Evolutionary conservation across 2,113 vertebrate species (phyloP).

Genomic region (Numida meleagris): DNA sequence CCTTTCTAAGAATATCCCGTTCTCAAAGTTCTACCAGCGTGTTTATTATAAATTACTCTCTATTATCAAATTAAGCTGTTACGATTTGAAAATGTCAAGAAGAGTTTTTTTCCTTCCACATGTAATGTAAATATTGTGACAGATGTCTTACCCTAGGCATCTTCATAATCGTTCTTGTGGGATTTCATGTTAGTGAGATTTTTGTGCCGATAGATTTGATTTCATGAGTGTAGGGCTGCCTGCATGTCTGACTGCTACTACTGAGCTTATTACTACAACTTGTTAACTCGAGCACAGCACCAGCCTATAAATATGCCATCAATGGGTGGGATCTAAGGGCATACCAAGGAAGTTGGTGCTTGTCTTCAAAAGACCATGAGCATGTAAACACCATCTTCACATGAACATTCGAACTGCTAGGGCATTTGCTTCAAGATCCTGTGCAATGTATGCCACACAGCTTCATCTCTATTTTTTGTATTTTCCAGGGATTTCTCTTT

Average conservation of each 20-base stretch:
- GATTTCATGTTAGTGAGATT: constrained; percentile 8
- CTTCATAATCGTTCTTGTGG: neutral
- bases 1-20: neutral
- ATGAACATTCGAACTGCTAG: rapidly evolving
- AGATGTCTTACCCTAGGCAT: neutral
- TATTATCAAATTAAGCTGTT: constrained; percentile 42
- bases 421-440: neutral
- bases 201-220: neutral
- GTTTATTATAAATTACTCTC: constrained; percentile 1
- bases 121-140: constrained; percentile 49
- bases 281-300: neutral
- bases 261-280: neutral
- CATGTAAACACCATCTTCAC: neutral
- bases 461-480: neutral
- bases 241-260: neutral
- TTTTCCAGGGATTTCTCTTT: neutral
- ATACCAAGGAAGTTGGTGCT: neutral
- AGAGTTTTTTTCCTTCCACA: neutral
- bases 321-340: neutral
- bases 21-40: neutral
- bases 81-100: neutral
- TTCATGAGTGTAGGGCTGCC: neutral
- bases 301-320: neutral
- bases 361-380: neutral
- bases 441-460: neutral